phyloP scores from a whole-genome alignment of 2,113 vertebrate species.

The Gasterosteus nipponicus region DNA sequence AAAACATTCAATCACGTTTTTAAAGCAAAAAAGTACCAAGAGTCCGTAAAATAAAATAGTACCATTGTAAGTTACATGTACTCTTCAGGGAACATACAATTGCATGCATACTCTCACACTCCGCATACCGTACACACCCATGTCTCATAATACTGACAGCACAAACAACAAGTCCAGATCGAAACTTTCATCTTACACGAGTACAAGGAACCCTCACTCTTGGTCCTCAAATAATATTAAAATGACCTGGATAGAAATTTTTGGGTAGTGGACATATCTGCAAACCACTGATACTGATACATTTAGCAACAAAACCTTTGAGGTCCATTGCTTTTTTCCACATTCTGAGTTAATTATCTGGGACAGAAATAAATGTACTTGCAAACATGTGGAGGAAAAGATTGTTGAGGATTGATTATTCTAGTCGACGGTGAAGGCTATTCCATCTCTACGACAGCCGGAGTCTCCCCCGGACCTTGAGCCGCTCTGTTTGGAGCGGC shows the following conservation, averaged over 20 bases:
- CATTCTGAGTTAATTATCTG: not conserved
- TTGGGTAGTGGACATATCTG: not conserved
- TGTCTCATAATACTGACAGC: not conserved
- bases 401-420: not conserved
- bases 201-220: not conserved
- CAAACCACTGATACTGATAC: not conserved
- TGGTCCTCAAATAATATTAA: not conserved
- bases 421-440: not conserved
- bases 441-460: not conserved
- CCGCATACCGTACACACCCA: not conserved
- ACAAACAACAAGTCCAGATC: not conserved
- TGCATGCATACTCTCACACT: not conserved
- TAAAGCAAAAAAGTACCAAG: not conserved
- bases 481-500: not conserved
- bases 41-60: not conserved
- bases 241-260: not conserved
- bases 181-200: not conserved
- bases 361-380: not conserved
- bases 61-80: not conserved
- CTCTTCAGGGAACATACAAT: not conserved
- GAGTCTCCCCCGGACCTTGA: not conserved
- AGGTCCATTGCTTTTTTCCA: not conserved
- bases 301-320: not conserved
- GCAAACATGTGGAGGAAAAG: not conserved
- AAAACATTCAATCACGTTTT: slow-evolving; percentile 2